Evolutionary conservation across 2,888 invertebrate species (phyloP).

Genomic region (Darwinula stevensoni): DNA sequence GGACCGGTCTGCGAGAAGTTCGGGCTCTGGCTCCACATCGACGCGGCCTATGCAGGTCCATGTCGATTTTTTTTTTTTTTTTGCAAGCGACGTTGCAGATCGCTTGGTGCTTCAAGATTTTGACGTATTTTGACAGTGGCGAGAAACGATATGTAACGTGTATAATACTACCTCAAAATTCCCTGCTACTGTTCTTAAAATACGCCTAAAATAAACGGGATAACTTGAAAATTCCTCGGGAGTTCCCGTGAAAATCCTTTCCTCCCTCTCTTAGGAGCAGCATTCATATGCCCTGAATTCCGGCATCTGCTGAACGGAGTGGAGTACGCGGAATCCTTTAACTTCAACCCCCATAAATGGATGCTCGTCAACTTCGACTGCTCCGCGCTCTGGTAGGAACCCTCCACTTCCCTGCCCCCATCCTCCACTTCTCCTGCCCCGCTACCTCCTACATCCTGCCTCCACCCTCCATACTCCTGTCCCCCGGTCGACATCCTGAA

Average conservation of each 20-base stretch:
- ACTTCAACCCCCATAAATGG: slow-evolving; percentile 97
- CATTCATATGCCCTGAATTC: slow-evolving; percentile 84
- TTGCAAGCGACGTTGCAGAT: too few relatives aligned
- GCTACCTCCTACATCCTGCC: neutral
- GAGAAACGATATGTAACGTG: too few relatives aligned
- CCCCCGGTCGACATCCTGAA: neutral
- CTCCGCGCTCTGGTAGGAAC: slow-evolving; percentile 74
- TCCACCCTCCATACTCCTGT: neutral
- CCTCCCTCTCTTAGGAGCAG: slow-evolving; percentile 17
- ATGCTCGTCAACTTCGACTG: slow-evolving; percentile 97
- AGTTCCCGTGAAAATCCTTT: too few relatives aligned
- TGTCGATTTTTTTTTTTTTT: neutral
- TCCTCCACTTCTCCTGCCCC: neutral
- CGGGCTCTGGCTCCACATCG: slow-evolving; percentile 69
- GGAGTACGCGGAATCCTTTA: slow-evolving; percentile 74
- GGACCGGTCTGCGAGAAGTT: slow-evolving; percentile 45
- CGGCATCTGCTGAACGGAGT: slow-evolving; percentile 66
- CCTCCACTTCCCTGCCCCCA: too few relatives aligned
- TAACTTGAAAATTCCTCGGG: too few relatives aligned
- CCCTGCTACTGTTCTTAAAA: too few relatives aligned
- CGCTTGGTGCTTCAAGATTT: neutral
- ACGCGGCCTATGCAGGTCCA: slow-evolving; percentile 75
- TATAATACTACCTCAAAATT: too few relatives aligned
- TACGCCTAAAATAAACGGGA: too few relatives aligned
- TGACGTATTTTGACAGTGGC: too few relatives aligned